A percentile compares a stretch with the other conserved stretches of the same genome.
phyloP scores from a whole-genome alignment of 2,888 invertebrate genomes.

The Polydrusus tereticollis region DNA sequence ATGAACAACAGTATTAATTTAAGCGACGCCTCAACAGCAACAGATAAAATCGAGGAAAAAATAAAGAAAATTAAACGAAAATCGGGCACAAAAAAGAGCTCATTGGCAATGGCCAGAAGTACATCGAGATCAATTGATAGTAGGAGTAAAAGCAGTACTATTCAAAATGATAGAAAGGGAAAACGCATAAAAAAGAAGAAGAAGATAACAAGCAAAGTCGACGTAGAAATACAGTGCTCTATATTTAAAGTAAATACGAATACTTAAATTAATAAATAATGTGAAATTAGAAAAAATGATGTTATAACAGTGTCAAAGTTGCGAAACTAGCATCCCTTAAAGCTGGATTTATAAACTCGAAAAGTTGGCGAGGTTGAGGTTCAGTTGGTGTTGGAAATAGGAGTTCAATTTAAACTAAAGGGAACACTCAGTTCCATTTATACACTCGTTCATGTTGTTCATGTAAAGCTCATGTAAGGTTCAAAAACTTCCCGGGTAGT shows the following conservation, averaged over 20 bases:
- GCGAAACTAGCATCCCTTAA: no score
- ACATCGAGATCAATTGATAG: neutral
- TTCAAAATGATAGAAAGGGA: neutral
- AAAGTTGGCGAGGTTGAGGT: no score
- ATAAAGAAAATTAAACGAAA: slow-evolving; percentile 21
- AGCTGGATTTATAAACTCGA: no score
- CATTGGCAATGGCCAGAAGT: neutral
- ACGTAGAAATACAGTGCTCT: slow-evolving; percentile 31
- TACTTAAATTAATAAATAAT: neutral
- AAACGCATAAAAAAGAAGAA: neutral
- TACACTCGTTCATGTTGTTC: no score
- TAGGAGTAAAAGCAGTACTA: neutral
- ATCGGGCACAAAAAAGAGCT: neutral
- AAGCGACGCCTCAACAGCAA: slow-evolving; percentile 29
- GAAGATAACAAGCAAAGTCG: slow-evolving; percentile 7
- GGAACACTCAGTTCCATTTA: no score
- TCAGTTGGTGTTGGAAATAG: no score
- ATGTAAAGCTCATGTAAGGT: no score
- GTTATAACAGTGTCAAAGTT: no score
- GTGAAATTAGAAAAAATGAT: neutral
- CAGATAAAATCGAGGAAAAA: slow-evolving; percentile 18
- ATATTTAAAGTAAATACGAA: slow-evolving; percentile 1
- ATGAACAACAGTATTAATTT: neutral
- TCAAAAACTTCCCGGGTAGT: no score
- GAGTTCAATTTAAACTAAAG: no score